Evolutionary conservation across 2,888 invertebrate genomes (phyloP).

Genomic region (Rugalucina vietnamica): DNA sequence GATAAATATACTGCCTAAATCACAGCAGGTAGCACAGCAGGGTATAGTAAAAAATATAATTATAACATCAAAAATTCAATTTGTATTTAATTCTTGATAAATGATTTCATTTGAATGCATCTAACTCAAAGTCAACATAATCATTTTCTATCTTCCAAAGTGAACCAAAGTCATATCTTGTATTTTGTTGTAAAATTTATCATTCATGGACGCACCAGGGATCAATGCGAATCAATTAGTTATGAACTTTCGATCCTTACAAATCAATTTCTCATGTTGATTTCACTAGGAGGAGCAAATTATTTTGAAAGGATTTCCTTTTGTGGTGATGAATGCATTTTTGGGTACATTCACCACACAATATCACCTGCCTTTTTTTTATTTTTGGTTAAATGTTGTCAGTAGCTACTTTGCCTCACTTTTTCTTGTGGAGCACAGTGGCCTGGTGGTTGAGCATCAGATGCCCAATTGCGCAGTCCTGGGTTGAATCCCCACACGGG

Average conservation of each 20-base stretch:
- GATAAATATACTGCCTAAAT: background rate
- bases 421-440: no score
- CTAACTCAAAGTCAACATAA: background rate
- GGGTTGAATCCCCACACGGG: no score
- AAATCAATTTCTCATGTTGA: constrained; percentile 50
- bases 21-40: background rate
- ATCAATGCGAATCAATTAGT: background rate
- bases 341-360: background rate
- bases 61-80: constrained; percentile 8
- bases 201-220: background rate
- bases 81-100: constrained; percentile 11
- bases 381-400: no score
- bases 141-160: background rate
- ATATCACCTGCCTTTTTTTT: no score
- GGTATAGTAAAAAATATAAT: background rate
- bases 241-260: constrained; percentile 35
- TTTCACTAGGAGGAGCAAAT: constrained; percentile 58
- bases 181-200: background rate
- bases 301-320: constrained; percentile 52
- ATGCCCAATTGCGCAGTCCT: no score
- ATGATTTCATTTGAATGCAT: background rate
- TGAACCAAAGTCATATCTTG: background rate
- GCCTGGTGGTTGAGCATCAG: no score
- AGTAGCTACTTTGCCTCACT: no score
- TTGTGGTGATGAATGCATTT: constrained; percentile 13